phyloP scores from a whole-genome alignment of 2,797 vertebrate genomes.

The Helostoma temminkii region DNA sequence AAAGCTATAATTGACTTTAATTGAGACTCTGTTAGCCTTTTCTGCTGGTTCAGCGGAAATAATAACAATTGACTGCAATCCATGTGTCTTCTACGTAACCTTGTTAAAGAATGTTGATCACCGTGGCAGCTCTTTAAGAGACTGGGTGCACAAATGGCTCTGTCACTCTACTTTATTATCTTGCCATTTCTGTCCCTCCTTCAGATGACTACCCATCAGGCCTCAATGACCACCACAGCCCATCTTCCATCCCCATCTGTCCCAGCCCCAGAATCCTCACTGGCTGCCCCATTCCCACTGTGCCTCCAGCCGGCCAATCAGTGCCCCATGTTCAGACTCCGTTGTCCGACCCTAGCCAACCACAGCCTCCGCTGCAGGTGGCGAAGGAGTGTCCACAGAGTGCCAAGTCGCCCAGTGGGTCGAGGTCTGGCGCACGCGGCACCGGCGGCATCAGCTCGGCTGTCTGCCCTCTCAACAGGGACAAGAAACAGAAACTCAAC shows the following conservation, averaged over 20 bases:
- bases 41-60: conserved; percentile 55
- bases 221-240: conserved; percentile 91
- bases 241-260: conserved; percentile 90
- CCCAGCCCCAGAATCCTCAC: conserved; percentile 92
- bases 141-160: conserved; percentile 11
- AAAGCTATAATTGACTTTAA: conserved; percentile 65
- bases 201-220: conserved; percentile 88
- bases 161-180: conserved; percentile 23
- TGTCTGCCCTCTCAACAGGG: conserved; percentile 87
- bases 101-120: conserved; percentile 50
- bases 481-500: conserved; percentile 89
- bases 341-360: conserved; percentile 88
- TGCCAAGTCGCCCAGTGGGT: conserved; percentile 93
- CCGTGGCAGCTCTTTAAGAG: conserved; percentile 11
- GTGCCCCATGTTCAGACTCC: conserved; percentile 93
- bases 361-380: conserved; percentile 87
- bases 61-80: conserved; percentile 37
- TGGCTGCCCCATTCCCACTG: conserved; percentile 94
- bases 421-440: conserved; percentile 88
- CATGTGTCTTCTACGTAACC: conserved; percentile 30
- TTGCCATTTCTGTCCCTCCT: conserved; percentile 34
- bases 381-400: conserved; percentile 95
- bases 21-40: conserved; percentile 53
- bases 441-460: conserved; percentile 75
- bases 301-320: conserved; percentile 93